Conservation (phyloP, 2,113 vertebrate species). For the Bostrychus sinensis region DNA sequence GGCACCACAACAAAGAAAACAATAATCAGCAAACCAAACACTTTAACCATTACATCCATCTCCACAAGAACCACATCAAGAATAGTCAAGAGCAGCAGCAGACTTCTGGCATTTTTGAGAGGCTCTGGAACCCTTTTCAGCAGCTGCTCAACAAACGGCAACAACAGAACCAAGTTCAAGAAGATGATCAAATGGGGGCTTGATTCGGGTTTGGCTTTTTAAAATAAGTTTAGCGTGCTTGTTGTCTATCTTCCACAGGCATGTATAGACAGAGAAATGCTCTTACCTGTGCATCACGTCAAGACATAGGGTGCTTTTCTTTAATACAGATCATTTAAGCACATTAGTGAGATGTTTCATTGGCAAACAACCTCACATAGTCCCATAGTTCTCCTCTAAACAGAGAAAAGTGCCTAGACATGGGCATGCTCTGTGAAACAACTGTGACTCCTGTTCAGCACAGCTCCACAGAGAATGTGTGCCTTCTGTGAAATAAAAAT, state of each 20-base stretch:
- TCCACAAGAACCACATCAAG: neutral
- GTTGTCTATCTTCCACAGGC: constrained; percentile 6
- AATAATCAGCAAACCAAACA: constrained; percentile 71
- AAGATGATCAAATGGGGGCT: constrained; percentile 7
- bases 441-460: too few relatives aligned
- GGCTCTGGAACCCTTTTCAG: constrained; percentile 6
- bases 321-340: neutral
- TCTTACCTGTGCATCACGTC: constrained; percentile 33
- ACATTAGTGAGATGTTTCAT: constrained; percentile 9
- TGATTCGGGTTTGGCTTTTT: constrained; percentile 21
- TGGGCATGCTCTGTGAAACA: too few relatives aligned
- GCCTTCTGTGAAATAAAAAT: constrained; percentile 17
- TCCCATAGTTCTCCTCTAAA: neutral
- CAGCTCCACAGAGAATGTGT: too few relatives aligned
- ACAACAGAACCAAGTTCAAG: neutral
- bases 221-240: neutral
- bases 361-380: neutral
- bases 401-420: too few relatives aligned
- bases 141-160: constrained; percentile 42
- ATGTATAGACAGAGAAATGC: constrained; percentile 25
- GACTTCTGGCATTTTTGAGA: constrained; percentile 11
- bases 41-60: constrained; percentile 32
- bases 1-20: constrained; percentile 80
- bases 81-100: constrained; percentile 5
- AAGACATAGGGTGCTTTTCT: constrained; percentile 6